Evolutionary conservation across 2,113 vertebrate species (phyloP), one percentile per base, ranked within the genome.

Genomic region (Thermophis baileyi): DNA sequence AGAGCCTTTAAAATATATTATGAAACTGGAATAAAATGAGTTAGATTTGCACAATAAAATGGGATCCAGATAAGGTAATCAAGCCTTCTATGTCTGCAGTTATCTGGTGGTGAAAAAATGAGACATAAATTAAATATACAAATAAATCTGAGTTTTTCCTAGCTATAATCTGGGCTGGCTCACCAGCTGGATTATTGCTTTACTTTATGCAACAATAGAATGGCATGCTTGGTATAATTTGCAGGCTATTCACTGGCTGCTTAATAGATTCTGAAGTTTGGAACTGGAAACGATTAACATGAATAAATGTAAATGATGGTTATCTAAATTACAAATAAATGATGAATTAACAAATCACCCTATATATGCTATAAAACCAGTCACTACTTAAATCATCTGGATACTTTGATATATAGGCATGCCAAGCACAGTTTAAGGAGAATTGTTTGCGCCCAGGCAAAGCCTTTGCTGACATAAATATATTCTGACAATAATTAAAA

Each of bases 271-370:
- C 57, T 0, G 1, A 94, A 35, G 4, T 85, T 35, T 22, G 93
- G 57, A 90, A 12, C 46, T 91, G 89, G 35, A 87, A 57, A 0
- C 47, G n/a, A 57, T 53, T 91, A 57, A 91, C 40, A 49, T 53
- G 35, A 94, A 93, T 69, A 87, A 16, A 91, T 25, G 3, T 50
- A 94, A 89, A 5, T 27, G 53, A 44, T 57, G 20, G 91, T 95
- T 90, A 92, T 90, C 49, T 87, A 89, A 94, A 87, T 93, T 89
- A 94, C 35, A 95, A 94, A 94, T 92, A 95, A 93, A 9, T 1
- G 81, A 35, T 24, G 1, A 93, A 93, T 94, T 89, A 95, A 95
- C 86, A 94, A 96, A 93, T 94, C 44, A 40, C 22, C 89, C 57
- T 47, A 49, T 90, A 89, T 94, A 5, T 57, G n/a, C 30, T 46